phyloP scores from a whole-genome alignment of 2,797 vertebrate genomes.

The Pterois miles region DNA sequence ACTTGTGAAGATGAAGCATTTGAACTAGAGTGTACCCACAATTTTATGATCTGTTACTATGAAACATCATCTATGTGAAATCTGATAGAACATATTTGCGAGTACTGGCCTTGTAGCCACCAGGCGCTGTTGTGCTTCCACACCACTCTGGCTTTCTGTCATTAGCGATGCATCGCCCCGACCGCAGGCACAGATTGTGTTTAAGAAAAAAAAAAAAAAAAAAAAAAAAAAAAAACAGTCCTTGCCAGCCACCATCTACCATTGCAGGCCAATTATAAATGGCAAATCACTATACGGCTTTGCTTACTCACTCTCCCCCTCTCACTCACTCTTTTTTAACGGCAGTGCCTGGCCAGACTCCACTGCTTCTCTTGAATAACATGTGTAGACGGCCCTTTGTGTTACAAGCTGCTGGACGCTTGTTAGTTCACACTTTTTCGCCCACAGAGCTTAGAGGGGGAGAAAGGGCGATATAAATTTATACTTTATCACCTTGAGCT shows the following conservation, averaged over 20 bases:
- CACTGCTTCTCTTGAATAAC: slow-evolving; percentile 81
- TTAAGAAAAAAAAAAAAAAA: slow-evolving; percentile 47
- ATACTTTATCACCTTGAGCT: slow-evolving; percentile 32
- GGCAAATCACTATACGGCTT: slow-evolving; percentile 80
- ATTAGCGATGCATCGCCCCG: slow-evolving; percentile 82
- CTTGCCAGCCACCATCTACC: slow-evolving; percentile 78
- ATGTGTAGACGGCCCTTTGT: slow-evolving; percentile 81
- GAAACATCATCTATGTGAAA: slow-evolving; percentile 50
- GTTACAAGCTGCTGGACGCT: slow-evolving; percentile 75
- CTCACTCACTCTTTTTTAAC: slow-evolving; percentile 63
- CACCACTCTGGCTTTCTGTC: slow-evolving; percentile 78
- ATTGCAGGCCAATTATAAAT: slow-evolving; percentile 83
- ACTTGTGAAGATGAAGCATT: slow-evolving; percentile 25
- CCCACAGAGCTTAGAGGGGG: slow-evolving; percentile 32
- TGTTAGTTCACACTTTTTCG: slow-evolving; percentile 80
- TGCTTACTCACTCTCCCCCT: slow-evolving; percentile 62
- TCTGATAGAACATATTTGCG: slow-evolving; percentile 62
- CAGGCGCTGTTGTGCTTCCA: slow-evolving; percentile 67
- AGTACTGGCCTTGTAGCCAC: slow-evolving; percentile 62
- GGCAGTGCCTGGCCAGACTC: slow-evolving; percentile 75
- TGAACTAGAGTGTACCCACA: slow-evolving; percentile 6
- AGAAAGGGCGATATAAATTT: slow-evolving; percentile 18
- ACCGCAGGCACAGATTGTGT: slow-evolving; percentile 84
- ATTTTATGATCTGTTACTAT: slow-evolving; percentile 17
- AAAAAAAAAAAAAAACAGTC: slow-evolving; percentile 50